These are phyloP conservation scores for Sminthopsis crassicaudata DNA, from an alignment of 2,113 vertebrate genomes.

Conservation along the genomic window DNA sequence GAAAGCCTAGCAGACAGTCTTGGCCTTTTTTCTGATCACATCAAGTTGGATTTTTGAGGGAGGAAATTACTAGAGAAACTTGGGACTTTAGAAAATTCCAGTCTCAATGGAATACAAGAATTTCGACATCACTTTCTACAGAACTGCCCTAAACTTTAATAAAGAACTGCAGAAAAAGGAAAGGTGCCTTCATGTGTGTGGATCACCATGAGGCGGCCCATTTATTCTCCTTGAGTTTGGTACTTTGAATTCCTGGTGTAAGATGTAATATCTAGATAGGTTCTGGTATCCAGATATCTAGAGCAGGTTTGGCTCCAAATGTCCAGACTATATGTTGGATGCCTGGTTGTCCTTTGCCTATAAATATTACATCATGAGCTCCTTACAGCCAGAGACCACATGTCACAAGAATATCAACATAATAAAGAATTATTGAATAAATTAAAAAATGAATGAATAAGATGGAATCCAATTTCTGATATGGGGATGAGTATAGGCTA, in stretches of 20 bases:
- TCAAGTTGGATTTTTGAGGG: slow-evolving; percentile 23
- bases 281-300: background rate
- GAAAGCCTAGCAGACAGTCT: slow-evolving; percentile 25
- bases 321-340: background rate
- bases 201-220: background rate
- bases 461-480: background rate
- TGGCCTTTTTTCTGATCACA: slow-evolving; percentile 17
- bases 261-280: background rate
- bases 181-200: background rate
- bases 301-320: background rate
- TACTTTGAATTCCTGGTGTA: background rate
- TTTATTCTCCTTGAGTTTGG: background rate
- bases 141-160: background rate
- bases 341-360: background rate
- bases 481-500: background rate
- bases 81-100: slow-evolving; percentile 6
- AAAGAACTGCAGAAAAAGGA: background rate
- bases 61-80: slow-evolving; percentile 32
- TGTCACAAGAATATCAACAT: background rate
- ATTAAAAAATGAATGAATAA: background rate
- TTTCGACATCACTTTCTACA: background rate
- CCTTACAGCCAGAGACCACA: background rate
- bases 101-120: background rate
- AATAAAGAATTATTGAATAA: background rate
- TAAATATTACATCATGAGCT: background rate